A percentile compares a stretch with the other conserved stretches of the same genome.
These are phyloP conservation scores for Nannoperca obscura DNA, from an alignment of 2,797 vertebrate genomes.

Conservation along the genomic window DNA sequence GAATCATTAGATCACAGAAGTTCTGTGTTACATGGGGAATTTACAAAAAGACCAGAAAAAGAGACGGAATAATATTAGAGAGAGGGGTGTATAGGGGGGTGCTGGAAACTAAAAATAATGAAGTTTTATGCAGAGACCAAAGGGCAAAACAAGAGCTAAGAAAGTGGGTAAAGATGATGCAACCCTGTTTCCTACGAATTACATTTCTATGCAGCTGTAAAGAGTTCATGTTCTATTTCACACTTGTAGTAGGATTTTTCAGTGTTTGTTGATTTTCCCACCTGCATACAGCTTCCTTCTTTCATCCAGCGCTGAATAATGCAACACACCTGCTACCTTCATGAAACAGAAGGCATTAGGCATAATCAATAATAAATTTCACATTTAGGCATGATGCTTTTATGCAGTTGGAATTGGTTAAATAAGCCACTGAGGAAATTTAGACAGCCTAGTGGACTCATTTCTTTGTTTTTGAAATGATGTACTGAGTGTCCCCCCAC, in stretches of 20 bases:
- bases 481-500: not conserved
- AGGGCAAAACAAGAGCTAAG: constrained; percentile 2
- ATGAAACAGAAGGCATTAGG: not conserved
- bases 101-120: constrained; percentile 14
- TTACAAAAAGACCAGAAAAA: constrained; percentile 16
- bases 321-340: not conserved
- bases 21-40: constrained; percentile 30
- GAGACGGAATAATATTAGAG: not conserved
- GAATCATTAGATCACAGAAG: constrained; percentile 40
- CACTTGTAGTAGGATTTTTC: not conserved
- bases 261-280: not conserved
- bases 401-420: not conserved
- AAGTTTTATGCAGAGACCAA: constrained; percentile 24
- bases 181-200: not conserved
- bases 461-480: constrained; percentile 1
- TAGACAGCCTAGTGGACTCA: not conserved
- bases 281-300: not conserved
- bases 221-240: not conserved
- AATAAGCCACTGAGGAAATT: not conserved
- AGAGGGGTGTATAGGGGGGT: not conserved
- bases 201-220: constrained; percentile 6
- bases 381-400: not conserved
- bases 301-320: not conserved
- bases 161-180: constrained; percentile 16
- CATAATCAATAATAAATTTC: not conserved